A percentile compares a stretch with the other conserved stretches of the same genome.
phyloP scores from a whole-genome alignment of 2,797 vertebrate genomes.

The Arnoldichthys spilopterus region DNA sequence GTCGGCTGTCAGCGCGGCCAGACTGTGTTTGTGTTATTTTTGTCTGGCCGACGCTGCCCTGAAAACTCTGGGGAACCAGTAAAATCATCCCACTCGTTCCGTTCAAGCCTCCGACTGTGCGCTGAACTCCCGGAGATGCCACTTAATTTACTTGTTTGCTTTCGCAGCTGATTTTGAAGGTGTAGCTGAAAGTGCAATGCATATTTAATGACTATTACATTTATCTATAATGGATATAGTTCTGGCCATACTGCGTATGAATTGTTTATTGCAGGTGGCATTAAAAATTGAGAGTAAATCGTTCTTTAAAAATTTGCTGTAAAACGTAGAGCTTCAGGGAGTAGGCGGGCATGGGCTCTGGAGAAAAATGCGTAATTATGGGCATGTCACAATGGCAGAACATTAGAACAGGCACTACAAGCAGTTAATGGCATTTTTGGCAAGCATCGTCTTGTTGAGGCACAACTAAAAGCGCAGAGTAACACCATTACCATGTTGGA shows the following conservation, averaged over 20 bases:
- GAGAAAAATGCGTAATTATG: conserved; percentile 38
- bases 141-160: conserved; percentile 57
- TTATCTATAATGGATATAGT: conserved; percentile 68
- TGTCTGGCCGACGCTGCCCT: conserved; percentile 50
- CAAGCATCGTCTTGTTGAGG: conserved; percentile 63
- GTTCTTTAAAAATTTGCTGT: conserved; percentile 57
- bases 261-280: conserved; percentile 66
- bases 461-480: conserved; percentile 27
- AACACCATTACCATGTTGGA: conserved; percentile 36
- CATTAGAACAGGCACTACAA: conserved; percentile 59
- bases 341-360: background rate
- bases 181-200: conserved; percentile 55
- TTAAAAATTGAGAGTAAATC: conserved; percentile 69
- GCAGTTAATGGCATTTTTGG: conserved; percentile 77
- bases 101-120: conserved; percentile 50
- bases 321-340: conserved; percentile 50
- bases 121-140: conserved; percentile 55
- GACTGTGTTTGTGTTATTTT: conserved; percentile 55
- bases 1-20: conserved; percentile 52
- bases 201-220: conserved; percentile 57
- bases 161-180: conserved; percentile 52
- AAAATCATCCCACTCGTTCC: conserved; percentile 60
- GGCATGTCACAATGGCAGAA: conserved; percentile 20
- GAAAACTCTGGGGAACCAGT: conserved; percentile 60
- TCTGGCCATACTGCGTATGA: conserved; percentile 65